Evolutionary conservation across 2,113 vertebrate genomes (phyloP).

Genomic region (Aix galericulata): DNA sequence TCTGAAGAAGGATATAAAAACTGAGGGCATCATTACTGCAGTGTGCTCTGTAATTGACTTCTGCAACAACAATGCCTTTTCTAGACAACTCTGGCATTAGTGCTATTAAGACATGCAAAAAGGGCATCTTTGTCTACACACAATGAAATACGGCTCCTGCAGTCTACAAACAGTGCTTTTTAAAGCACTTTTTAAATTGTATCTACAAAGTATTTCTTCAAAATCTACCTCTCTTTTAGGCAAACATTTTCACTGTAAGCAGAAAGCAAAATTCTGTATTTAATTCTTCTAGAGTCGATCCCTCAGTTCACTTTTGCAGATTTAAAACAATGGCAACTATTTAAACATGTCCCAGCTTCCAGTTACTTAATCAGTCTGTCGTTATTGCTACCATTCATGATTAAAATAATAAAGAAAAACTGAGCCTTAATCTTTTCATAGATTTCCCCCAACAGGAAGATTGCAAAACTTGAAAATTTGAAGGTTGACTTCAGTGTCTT

Average conservation of each 20-base stretch:
- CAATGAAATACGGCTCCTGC: not conserved
- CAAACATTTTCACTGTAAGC: not conserved
- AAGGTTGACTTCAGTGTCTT: not conserved
- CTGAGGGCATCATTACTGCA: not conserved
- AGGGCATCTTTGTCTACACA: not conserved
- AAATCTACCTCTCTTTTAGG: not conserved
- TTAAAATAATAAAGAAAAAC: accelerated
- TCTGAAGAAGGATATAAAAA: not conserved
- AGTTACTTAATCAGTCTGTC: not conserved
- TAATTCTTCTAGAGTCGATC: not conserved
- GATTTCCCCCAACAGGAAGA: not conserved
- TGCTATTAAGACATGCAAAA: not conserved
- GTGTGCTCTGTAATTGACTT: not conserved
- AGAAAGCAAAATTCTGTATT: not conserved
- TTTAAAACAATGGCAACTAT: not conserved
- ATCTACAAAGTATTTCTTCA: not conserved
- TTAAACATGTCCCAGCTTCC: not conserved
- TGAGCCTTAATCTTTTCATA: not conserved
- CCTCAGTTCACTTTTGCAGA: not conserved
- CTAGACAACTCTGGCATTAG: not conserved
- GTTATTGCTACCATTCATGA: not conserved
- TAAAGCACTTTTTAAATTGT: not conserved
- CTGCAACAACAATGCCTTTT: not conserved
- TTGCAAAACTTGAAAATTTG: not conserved
- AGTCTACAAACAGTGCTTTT: not conserved